Evolutionary conservation across 1,140 invertebrate genomes (phyloP), one percentile per base, ranked within the genome.

Genomic region (Hyphantria cunea): DNA sequence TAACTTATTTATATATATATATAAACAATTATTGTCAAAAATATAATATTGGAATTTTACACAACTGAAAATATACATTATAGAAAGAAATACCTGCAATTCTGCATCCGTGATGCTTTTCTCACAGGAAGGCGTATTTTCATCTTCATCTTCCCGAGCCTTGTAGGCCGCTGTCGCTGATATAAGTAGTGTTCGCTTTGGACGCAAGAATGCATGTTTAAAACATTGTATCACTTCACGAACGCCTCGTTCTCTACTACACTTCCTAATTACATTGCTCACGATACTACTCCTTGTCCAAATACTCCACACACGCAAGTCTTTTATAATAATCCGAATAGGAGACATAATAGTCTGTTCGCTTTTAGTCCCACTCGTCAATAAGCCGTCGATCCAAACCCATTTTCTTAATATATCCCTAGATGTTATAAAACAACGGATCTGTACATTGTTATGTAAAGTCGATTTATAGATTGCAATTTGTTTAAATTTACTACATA

Each of bases 111-210:
- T 76, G 5, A 92, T 90, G 50, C 81, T 80, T 51, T 78, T 66
- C 2, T 78, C 68, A 62, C 90, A 86, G 3, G 72, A 64, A 0
- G 63, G 56, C 0, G 49, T 47, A 5, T 66, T 71, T 5, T 73
- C 67, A 6, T 82, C 67, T 52, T 78, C 78, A 0, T 44, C 44
- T 0, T 47, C 39, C 3, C 45, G 55, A 13, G 66, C 61, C 48
- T 86, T 87, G 55, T 79, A 90, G 0, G 86, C 82, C 1, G 86
- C 89, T 0, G 86, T 86, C 0, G 80, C 86, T 0, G 89, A 83
- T 9, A 91, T 50, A 1, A 90, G 66, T 0, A 91, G 58, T 8
- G 82, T 86, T 53, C 82, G 63, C 42, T 78, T 64, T 0, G 86
- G 88, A 8, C 80, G 74, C 10, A 87, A 68, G 41, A 85, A 74